Evolutionary conservation across 2,888 invertebrate species (phyloP).

Genomic region (Diloba caeruleocephala): DNA sequence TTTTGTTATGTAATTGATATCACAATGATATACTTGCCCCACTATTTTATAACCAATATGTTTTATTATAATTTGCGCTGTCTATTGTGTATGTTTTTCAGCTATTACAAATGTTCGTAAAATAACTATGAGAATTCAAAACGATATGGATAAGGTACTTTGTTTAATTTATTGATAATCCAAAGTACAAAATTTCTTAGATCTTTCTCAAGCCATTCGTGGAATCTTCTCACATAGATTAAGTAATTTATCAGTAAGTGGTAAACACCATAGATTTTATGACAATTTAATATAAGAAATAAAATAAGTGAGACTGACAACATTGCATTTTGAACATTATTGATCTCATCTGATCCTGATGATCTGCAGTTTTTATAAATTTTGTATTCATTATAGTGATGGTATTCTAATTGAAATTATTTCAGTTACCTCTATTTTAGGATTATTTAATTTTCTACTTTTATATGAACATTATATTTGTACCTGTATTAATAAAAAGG

Average conservation of each 20-base stretch:
- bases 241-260: conserved; percentile 27
- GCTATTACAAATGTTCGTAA: conserved; percentile 18
- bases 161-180: conserved; percentile 25
- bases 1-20: conserved; percentile 37
- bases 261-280: conserved; percentile 28
- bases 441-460: conserved; percentile 45
- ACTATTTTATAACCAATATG: conserved; percentile 48
- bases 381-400: conserved; percentile 35
- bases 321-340: conserved; percentile 34
- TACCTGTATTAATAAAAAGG: conserved; percentile 2
- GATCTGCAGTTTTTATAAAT: conserved; percentile 39
- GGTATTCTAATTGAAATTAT: conserved; percentile 35
- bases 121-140: conserved; percentile 9
- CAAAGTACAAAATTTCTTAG: conserved; percentile 47
- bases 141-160: conserved; percentile 4
- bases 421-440: conserved; percentile 58
- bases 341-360: conserved; percentile 56
- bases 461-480: conserved; percentile 41
- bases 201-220: conserved; percentile 7
- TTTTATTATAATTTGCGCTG: conserved; percentile 36
- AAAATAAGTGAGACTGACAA: conserved; percentile 55
- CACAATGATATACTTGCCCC: conserved; percentile 44
- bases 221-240: conserved; percentile 18
- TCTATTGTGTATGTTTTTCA: conserved; percentile 56
- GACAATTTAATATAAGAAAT: conserved; percentile 34